Evolutionary conservation across 2,113 vertebrate species (phyloP).

Genomic region (Rattus norvegicus): DNA sequence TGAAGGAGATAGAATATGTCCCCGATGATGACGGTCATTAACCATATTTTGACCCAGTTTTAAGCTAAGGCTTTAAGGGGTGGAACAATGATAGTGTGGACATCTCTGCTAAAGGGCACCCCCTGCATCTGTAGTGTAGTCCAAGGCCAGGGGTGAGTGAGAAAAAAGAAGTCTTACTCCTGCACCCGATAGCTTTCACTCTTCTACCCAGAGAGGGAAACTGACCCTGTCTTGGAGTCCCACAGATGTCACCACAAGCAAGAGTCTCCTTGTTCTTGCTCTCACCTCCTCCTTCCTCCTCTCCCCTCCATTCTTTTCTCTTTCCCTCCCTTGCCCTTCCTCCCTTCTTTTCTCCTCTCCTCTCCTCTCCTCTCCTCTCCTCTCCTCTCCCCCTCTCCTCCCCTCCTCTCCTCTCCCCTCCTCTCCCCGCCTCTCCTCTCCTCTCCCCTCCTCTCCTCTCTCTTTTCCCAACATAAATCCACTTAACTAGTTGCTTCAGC

Average conservation of each 20-base stretch:
- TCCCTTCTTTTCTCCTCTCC: too few relatives aligned
- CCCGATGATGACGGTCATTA: not conserved
- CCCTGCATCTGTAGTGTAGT: not conserved
- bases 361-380: not conserved
- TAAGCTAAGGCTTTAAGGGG: not conserved
- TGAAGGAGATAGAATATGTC: not conserved
- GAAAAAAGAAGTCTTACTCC: not conserved
- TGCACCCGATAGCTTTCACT: not conserved
- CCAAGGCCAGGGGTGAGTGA: not conserved
- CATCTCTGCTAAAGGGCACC: not conserved
- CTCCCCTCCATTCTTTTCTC: not conserved
- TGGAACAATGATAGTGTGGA: not conserved
- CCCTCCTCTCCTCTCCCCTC: not conserved
- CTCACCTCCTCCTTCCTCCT: not conserved
- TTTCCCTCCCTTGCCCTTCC: not conserved
- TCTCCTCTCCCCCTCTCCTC: not conserved
- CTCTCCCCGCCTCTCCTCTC: not conserved
- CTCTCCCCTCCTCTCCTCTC: not conserved
- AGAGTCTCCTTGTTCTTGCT: too few relatives aligned
- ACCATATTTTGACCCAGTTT: not conserved
- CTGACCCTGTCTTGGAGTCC: too few relatives aligned
- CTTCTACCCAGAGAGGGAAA: not conserved
- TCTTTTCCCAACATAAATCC: slow-evolving; percentile 53
- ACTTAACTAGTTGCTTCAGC: slow-evolving; percentile 33
- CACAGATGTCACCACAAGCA: too few relatives aligned